Evolutionary conservation across 2,888 invertebrate species (phyloP).

Genomic region (Lasiommata megera): DNA sequence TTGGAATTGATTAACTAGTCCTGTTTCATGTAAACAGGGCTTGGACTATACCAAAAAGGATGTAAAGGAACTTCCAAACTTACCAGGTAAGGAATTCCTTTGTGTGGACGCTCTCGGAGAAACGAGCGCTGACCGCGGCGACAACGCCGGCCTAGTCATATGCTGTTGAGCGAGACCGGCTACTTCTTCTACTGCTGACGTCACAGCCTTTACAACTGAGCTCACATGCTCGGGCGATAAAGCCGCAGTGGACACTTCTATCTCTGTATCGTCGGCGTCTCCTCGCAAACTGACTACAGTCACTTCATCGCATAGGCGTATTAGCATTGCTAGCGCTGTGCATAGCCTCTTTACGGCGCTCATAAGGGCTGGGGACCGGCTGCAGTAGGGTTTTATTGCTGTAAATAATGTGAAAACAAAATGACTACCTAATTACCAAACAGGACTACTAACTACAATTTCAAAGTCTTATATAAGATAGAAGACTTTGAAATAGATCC

Average conservation of each 20-base stretch:
- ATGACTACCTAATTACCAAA: no score
- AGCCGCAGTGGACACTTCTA: constrained; percentile 59
- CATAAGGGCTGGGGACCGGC: constrained; percentile 84
- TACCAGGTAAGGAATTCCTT: constrained; percentile 76
- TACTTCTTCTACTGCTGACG: constrained; percentile 68
- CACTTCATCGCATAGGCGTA: constrained; percentile 94
- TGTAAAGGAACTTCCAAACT: no score
- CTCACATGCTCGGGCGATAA: constrained; percentile 67
- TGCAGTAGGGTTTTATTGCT: constrained; percentile 78
- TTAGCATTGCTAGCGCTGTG: constrained; percentile 91
- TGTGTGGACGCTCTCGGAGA: constrained; percentile 74
- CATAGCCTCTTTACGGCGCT: constrained; percentile 94
- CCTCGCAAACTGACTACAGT: constrained; percentile 87
- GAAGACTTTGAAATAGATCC: no score
- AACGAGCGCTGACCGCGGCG: constrained; percentile 69
- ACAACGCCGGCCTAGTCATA: constrained; percentile 82
- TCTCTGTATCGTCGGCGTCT: constrained; percentile 63
- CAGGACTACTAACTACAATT: no score
- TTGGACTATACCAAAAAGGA: no score
- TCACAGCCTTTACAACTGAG: constrained; percentile 65
- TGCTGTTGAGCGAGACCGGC: constrained; percentile 92
- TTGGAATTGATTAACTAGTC: no score
- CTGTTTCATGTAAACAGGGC: no score
- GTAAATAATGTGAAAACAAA: constrained; percentile 37
- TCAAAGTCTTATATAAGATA: no score